Evolutionary conservation across 2,888 invertebrate genomes (phyloP).

Genomic region (Ametastegia equiseti): DNA sequence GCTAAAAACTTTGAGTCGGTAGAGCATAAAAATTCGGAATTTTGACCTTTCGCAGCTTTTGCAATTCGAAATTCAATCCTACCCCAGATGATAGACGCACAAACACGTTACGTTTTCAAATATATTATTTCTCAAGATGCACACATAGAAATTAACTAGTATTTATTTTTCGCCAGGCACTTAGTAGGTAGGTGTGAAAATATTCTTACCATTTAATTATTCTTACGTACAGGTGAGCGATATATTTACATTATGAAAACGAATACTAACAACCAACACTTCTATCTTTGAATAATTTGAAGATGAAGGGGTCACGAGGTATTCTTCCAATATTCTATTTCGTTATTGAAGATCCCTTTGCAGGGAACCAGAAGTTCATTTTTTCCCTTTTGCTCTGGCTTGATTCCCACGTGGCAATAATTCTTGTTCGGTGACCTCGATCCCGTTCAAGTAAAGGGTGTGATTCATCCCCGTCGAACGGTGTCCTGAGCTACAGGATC

Average conservation of each 20-base stretch:
- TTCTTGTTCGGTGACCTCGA: conserved; percentile 57
- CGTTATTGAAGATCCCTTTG: not conserved
- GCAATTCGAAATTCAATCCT: too few relatives aligned
- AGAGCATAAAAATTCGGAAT: too few relatives aligned
- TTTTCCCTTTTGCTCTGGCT: not conserved
- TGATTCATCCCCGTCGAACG: conserved; percentile 69
- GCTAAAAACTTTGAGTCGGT: too few relatives aligned
- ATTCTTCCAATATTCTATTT: not conserved
- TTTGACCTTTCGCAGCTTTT: too few relatives aligned
- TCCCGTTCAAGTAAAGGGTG: conserved; percentile 65
- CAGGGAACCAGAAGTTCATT: not conserved
- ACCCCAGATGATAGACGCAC: too few relatives aligned
- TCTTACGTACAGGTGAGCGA: not conserved
- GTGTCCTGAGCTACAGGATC: conserved; percentile 68
- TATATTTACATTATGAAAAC: not conserved
- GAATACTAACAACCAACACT: too few relatives aligned
- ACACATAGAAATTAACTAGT: not conserved
- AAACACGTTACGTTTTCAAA: too few relatives aligned
- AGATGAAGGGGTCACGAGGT: not conserved
- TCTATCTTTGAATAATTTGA: not conserved
- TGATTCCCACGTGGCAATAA: conserved; percentile 15
- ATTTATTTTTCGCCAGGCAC: not conserved
- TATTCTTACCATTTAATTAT: not conserved
- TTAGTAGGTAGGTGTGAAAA: not conserved
- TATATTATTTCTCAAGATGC: not conserved